Percentiles rank a stretch among this genome's conserved stretches.
Conservation (phyloP, 2,888 invertebrate species). For the Prenolepis imparis region DNA sequence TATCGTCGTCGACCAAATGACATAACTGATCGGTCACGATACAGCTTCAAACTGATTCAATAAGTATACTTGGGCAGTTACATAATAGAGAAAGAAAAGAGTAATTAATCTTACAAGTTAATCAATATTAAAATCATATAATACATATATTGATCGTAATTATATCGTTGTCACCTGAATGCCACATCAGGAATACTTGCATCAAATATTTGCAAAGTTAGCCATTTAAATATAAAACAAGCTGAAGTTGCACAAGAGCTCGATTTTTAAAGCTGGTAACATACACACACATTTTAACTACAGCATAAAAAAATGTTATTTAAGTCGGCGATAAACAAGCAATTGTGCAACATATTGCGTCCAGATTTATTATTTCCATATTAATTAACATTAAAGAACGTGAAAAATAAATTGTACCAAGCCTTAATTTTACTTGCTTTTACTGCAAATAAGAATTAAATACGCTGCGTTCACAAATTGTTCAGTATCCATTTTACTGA, state of each 20-base stretch:
- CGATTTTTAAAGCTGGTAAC: neutral
- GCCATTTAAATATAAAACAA: neutral
- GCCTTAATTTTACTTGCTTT: neutral
- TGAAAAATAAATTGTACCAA: neutral
- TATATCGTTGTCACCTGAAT: neutral
- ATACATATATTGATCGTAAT: neutral
- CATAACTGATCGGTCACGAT: neutral
- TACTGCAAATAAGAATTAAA: neutral
- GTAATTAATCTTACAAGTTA: neutral
- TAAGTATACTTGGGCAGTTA: neutral
- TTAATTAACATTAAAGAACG: neutral
- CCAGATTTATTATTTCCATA: neutral
- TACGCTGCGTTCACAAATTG: neutral
- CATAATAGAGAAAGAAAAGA: neutral
- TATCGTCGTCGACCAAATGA: neutral
- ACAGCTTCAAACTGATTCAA: constrained; percentile 4
- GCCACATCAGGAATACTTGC: neutral
- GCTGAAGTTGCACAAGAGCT: neutral
- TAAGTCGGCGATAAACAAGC: neutral
- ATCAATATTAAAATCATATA: neutral
- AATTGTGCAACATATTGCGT: no score
- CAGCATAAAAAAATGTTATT: neutral
- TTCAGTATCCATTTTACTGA: neutral
- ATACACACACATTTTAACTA: neutral
- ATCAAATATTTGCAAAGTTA: neutral